phyloP scores from a whole-genome alignment of 2,797 vertebrate genomes.

The Enteromius viviparus region DNA sequence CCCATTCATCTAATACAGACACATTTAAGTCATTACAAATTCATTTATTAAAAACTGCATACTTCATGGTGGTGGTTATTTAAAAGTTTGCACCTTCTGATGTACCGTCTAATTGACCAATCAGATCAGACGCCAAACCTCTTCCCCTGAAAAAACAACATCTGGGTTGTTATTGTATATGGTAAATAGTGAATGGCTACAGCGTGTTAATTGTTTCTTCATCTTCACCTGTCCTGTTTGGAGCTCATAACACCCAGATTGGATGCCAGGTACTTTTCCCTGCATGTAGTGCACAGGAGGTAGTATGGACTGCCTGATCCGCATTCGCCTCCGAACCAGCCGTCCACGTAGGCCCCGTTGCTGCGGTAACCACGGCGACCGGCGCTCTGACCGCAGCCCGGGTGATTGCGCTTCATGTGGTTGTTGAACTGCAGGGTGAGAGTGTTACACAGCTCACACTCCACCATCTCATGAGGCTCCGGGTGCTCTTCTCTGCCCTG shows the following conservation, averaged over 20 bases:
- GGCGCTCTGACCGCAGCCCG: slow-evolving; percentile 82
- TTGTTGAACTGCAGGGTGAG: slow-evolving; percentile 82
- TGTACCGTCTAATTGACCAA: slow-evolving; percentile 78
- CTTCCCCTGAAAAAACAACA: slow-evolving; percentile 66
- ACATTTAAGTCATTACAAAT: slow-evolving; percentile 31
- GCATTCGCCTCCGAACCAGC: slow-evolving; percentile 85
- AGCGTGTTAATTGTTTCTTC: not conserved
- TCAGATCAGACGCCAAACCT: slow-evolving; percentile 80
- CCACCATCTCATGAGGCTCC: slow-evolving; percentile 78
- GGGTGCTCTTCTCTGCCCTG: slow-evolving; percentile 77
- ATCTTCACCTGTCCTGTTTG: slow-evolving; percentile 74
- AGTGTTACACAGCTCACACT: slow-evolving; percentile 83
- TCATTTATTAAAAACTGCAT: not conserved
- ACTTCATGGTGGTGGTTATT: not conserved
- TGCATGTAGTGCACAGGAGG: slow-evolving; percentile 80
- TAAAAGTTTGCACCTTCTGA: slow-evolving; percentile 71
- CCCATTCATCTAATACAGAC: slow-evolving; percentile 81
- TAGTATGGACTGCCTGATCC: slow-evolving; percentile 85
- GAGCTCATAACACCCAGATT: slow-evolving; percentile 69
- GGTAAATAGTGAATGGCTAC: not conserved
- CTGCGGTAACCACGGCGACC: slow-evolving; percentile 83
- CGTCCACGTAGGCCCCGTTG: slow-evolving; percentile 82
- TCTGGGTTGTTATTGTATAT: not conserved
- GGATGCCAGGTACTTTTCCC: slow-evolving; percentile 80
- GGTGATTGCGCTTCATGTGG: slow-evolving; percentile 82